Base-by-base conservation (phyloP, 2,888 invertebrate genomes). In the Eledona agricola region DNA sequence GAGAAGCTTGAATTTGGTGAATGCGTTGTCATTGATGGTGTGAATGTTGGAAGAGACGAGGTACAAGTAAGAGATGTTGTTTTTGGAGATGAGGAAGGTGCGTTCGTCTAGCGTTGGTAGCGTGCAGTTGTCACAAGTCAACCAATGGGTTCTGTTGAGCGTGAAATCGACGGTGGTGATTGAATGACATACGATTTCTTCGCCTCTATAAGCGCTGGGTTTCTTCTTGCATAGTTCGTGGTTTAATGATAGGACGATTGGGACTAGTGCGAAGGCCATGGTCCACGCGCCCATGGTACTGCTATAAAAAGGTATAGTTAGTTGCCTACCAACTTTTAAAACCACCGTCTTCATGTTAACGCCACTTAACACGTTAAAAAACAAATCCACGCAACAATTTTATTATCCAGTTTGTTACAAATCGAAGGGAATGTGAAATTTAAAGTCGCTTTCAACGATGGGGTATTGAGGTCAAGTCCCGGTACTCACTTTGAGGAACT, bases 141-240 rank as follows among this genome's bases (percentile, higher is more conserved):
- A 57, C 72, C 72, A 72, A 43, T 72, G 72, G 6, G 73, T 72
- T 51, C 67, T 65, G 55, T 72, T 72, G 9, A 72, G 55, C 17
- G 64, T 26, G 3, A 43, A 37, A 20, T 62, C 59, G 35, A 67
- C n/a, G n/a, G n/a, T n/a, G 67, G 49, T 71, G 63, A 57, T 70
- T 65, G 50, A 75, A 73, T 64, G 60, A 64, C 76, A 76, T 3
- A 67, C 66, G 19, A 73, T 56, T 49, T 73, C 71, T 37, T 67
- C 66, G 38, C 72, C 72, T 46, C 67, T 61, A 2, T 64, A 57
- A 10, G 60, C 46, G 40, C 69, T 71, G 7, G 55, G 60, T 51
- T 65, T 57, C 16, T 60, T 62, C 35, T 54, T 59, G 58, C 72
- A 72, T 0, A 28, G n/a, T 10, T 29, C 22, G 6, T 35, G 26